Conservation (phyloP, 2,113 vertebrate genomes). For the Peromyscus leucopus region DNA sequence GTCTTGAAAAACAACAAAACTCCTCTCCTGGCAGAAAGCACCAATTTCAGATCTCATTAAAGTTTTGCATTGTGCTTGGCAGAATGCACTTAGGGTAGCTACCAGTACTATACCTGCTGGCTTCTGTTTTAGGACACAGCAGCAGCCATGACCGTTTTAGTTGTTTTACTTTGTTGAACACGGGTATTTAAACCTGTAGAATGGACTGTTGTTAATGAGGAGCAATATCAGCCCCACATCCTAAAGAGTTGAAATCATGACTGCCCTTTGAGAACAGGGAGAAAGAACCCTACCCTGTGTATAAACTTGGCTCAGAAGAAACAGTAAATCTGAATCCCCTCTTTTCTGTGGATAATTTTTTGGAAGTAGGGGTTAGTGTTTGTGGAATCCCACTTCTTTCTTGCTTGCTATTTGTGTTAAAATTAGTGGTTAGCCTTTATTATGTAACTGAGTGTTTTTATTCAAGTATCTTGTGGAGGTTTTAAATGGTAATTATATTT, state of each 20-base stretch:
- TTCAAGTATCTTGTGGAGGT: slow-evolving; percentile 27
- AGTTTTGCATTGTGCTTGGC: not conserved
- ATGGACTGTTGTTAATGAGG: not conserved
- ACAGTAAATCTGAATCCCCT: not conserved
- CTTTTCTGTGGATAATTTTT: not conserved
- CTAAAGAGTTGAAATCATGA: not conserved
- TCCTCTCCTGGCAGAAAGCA: slow-evolving; percentile 7
- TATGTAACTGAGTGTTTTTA: slow-evolving; percentile 34
- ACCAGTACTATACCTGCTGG: not conserved
- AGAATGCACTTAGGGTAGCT: not conserved
- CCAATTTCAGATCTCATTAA: not conserved
- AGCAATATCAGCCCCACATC: slow-evolving; percentile 6
- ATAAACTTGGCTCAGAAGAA: slow-evolving; percentile 3
- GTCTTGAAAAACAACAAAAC: not conserved
- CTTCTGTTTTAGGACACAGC: not conserved
- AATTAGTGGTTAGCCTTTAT: slow-evolving; percentile 9
- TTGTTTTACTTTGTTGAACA: not conserved
- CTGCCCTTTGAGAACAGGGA: not conserved
- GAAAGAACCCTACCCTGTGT: not conserved
- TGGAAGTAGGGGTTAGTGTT: not conserved
- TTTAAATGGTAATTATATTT: not conserved
- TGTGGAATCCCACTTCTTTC: not conserved
- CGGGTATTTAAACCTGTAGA: not conserved
- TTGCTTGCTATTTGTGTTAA: not conserved
- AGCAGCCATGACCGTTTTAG: not conserved